phyloP scores from a whole-genome alignment of 35 echinoderm and acorn worm species.

The Patiria miniata region DNA sequence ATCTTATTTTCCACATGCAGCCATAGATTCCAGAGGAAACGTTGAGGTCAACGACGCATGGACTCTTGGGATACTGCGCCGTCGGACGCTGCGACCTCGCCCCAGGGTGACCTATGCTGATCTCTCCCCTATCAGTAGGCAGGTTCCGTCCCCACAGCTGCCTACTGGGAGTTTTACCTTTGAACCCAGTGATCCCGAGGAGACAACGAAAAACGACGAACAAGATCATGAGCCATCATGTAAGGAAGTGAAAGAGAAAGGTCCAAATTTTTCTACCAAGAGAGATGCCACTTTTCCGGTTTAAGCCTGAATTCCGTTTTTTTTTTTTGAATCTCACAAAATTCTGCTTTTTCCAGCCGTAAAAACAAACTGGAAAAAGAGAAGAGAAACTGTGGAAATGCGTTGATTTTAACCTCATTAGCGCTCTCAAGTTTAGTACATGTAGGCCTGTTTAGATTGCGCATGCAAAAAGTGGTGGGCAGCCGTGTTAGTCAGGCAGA shows the following conservation, averaged over 20 bases:
- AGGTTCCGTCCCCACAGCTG: not conserved
- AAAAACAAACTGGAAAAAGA: no score
- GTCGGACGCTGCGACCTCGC: constrained; percentile 1
- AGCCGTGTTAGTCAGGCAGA: no score
- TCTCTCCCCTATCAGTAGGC: not conserved
- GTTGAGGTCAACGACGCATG: not conserved
- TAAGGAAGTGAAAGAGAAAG: not conserved
- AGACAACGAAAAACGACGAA: not conserved
- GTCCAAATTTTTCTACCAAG: not conserved
- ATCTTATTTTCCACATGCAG: no score
- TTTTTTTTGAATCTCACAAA: no score
- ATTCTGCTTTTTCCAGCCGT: no score
- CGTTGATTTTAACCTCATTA: no score
- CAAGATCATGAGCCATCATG: not conserved
- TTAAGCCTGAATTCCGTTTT: no score
- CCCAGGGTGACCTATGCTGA: constrained; percentile 7
- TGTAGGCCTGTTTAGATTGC: no score
- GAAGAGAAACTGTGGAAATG: no score
- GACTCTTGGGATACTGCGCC: not conserved
- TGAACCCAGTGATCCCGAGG: not conserved
- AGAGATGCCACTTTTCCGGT: no score
- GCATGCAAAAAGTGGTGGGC: no score
- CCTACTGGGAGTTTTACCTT: constrained; percentile 4
- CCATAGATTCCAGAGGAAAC: not conserved
- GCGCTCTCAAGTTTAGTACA: no score